These are phyloP conservation scores for Frieseomelitta varia DNA, from an alignment of 1,140 invertebrate species.

Conservation along the genomic window DNA sequence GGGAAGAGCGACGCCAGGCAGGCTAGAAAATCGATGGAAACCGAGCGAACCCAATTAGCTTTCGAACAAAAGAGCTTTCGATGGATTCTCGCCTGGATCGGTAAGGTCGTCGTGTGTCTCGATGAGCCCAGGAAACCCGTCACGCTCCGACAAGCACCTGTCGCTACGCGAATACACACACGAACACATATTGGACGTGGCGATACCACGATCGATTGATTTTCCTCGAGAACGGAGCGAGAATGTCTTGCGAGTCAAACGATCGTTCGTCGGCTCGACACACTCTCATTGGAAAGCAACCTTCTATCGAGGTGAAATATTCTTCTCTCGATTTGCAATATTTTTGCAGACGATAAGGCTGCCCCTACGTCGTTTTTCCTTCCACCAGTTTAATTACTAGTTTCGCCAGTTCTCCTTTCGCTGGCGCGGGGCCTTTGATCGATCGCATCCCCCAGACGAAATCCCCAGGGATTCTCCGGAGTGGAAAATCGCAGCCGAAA, in stretches of 20 bases:
- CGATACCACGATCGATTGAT: not conserved
- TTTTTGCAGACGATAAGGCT: no score
- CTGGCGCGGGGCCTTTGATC: not conserved
- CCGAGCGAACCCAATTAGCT: constrained; percentile 73
- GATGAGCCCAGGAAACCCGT: constrained; percentile 17
- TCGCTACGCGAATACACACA: not conserved
- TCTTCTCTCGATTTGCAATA: no score
- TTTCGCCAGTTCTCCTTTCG: not conserved
- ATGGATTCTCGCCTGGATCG: constrained; percentile 16
- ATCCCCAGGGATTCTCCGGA: no score
- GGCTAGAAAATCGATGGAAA: constrained; percentile 68
- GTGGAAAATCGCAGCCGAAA: constrained; percentile 14
- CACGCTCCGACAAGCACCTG: constrained; percentile 11
- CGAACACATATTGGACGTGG: no score
- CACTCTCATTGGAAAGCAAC: no score
- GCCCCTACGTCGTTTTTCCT: no score
- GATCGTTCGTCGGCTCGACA: no score
- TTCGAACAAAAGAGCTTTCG: constrained; percentile 69
- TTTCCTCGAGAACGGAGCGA: not conserved
- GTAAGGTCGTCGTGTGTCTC: constrained; percentile 5
- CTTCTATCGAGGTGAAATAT: no score
- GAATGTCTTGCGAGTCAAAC: not conserved
- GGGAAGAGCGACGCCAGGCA: not conserved
- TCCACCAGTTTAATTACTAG: not conserved
- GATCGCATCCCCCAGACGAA: not conserved